Conservation (phyloP, 2,888 invertebrate species). For the Lithophane socia region DNA sequence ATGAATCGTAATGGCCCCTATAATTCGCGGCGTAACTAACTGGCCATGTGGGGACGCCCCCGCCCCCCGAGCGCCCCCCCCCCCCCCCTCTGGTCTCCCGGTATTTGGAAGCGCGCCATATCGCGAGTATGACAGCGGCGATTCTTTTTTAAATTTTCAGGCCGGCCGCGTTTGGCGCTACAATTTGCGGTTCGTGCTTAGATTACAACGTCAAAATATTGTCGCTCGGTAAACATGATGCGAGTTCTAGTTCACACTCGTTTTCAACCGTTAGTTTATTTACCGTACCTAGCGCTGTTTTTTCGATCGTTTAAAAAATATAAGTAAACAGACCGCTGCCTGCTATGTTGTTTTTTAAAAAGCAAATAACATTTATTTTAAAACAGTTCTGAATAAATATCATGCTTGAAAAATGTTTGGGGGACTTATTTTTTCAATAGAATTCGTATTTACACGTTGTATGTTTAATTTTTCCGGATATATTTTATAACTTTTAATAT, state of each 20-base stretch:
- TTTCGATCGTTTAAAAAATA: constrained; percentile 9
- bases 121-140: constrained; percentile 87
- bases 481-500: background rate
- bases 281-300: background rate
- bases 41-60: constrained; percentile 87
- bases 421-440: background rate
- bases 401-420: background rate
- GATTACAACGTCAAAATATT: constrained; percentile 75
- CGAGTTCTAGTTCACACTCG: constrained; percentile 41
- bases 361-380: constrained; percentile 20
- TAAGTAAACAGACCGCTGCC: constrained; percentile 1
- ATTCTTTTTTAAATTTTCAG: constrained; percentile 89
- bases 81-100: constrained; percentile 70
- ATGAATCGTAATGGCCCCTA: constrained; percentile 91
- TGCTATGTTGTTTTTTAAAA: constrained; percentile 12
- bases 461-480: too few relatives aligned
- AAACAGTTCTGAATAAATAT: constrained; percentile 16
- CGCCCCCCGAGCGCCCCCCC: constrained; percentile 60
- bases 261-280: constrained; percentile 31
- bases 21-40: constrained; percentile 91
- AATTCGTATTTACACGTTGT: background rate
- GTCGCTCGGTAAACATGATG: constrained; percentile 47
- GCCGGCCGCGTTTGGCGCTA: constrained; percentile 78
- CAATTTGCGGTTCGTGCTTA: constrained; percentile 88
- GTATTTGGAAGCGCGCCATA: constrained; percentile 88